phyloP scores from a whole-genome alignment of 2,113 vertebrate genomes.

The Cichladusa arquata region DNA sequence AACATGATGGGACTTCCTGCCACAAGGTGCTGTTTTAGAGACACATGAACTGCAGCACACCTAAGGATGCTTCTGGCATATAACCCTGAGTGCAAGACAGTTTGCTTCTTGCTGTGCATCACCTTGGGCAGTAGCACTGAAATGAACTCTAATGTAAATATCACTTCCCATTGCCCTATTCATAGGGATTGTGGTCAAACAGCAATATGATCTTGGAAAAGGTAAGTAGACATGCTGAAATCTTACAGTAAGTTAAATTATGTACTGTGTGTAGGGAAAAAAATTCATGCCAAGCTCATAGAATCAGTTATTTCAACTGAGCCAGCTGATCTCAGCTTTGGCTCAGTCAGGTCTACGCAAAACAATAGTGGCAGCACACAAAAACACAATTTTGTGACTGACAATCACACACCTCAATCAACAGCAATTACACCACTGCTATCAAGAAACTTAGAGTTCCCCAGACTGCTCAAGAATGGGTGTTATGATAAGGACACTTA shows the following conservation, averaged over 20 bases:
- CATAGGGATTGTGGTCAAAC: neutral
- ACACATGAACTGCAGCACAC: neutral
- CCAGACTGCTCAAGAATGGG: neutral
- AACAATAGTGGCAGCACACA: neutral
- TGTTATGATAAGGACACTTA: neutral
- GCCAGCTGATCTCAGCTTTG: neutral
- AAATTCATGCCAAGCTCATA: neutral
- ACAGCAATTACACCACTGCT: neutral
- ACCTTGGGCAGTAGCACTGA: neutral
- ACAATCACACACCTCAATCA: neutral
- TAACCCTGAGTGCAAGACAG: neutral
- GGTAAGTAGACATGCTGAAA: neutral
- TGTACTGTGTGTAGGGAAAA: neutral
- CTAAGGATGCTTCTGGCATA: neutral
- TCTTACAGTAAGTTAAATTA: neutral
- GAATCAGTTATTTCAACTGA: neutral
- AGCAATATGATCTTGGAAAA: neutral
- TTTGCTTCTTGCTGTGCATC: neutral
- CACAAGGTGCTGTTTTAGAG: neutral
- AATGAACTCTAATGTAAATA: neutral
- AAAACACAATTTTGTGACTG: neutral
- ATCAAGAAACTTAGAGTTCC: neutral
- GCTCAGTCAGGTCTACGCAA: neutral
- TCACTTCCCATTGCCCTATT: neutral
- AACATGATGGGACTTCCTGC: neutral